These are phyloP conservation scores for Melanotaenia duboulayi DNA, from an alignment of 2,113 vertebrate genomes.

Conservation along the genomic window DNA sequence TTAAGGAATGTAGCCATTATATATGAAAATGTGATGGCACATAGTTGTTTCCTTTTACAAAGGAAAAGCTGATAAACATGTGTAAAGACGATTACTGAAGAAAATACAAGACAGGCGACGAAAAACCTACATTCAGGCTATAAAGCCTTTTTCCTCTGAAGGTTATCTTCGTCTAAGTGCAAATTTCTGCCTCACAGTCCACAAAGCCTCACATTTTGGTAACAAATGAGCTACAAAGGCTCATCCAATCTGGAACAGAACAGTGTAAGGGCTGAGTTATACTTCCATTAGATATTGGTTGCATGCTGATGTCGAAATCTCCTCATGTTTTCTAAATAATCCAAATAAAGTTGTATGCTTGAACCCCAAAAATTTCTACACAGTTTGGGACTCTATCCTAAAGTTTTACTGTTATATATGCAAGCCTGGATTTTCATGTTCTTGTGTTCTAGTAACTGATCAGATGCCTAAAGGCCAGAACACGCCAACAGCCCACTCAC, in stretches of 20 bases:
- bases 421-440: neutral
- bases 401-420: neutral
- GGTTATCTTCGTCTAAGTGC: constrained; percentile 70
- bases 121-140: constrained; percentile 67
- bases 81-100: constrained; percentile 26
- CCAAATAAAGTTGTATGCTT: constrained; percentile 11
- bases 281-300: neutral
- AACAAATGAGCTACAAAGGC: constrained; percentile 19
- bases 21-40: constrained; percentile 72
- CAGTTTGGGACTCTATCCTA: neutral
- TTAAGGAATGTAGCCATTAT: constrained; percentile 55
- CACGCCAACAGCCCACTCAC: no score
- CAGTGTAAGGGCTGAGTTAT: constrained; percentile 3
- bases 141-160: constrained; percentile 26
- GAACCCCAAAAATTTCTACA: neutral
- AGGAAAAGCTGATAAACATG: constrained; percentile 49
- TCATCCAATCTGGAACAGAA: neutral
- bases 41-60: constrained; percentile 47
- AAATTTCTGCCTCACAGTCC: constrained; percentile 70
- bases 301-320: constrained; percentile 6
- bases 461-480: no score
- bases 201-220: constrained; percentile 46
- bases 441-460: no score
- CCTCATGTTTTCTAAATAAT: neutral
- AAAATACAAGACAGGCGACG: constrained; percentile 41